Evolutionary conservation across 2,888 invertebrate species (phyloP).

Genomic region (Cephus pygmeus): DNA sequence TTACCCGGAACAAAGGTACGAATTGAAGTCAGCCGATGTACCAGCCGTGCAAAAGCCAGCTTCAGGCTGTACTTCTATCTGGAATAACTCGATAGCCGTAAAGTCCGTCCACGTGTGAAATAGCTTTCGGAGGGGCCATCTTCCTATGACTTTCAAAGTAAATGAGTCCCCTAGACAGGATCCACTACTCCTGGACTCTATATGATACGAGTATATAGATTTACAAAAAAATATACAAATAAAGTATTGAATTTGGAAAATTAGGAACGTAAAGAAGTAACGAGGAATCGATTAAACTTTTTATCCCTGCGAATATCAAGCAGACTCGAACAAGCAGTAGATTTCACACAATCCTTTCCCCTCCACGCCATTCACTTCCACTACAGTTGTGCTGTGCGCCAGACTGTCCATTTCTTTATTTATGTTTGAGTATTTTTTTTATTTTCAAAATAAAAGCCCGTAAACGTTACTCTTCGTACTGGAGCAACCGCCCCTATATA

Average conservation of each 20-base stretch:
- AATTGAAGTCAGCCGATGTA: neutral
- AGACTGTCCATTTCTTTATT: neutral
- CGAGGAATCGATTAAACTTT: neutral
- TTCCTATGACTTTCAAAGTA: no score
- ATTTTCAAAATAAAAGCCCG: neutral
- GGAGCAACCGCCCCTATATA: neutral
- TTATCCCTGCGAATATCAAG: neutral
- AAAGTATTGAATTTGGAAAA: neutral
- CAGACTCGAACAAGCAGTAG: neutral
- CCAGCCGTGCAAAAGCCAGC: neutral
- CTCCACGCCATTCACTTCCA: fast-evolving
- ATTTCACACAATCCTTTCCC: neutral
- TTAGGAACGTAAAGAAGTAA: neutral
- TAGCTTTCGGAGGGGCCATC: neutral
- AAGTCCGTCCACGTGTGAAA: neutral
- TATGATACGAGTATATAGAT: neutral
- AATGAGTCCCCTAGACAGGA: no score
- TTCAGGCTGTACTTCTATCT: neutral
- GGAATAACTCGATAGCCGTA: no score
- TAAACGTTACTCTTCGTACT: neutral
- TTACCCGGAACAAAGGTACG: neutral
- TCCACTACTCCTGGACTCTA: neutral
- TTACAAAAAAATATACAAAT: neutral
- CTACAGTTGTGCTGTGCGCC: neutral
- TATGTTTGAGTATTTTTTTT: neutral